Percentiles rank a stretch among this genome's conserved stretches.
Conservation (phyloP, 2,888 invertebrate species). For the Spialia ferax region DNA sequence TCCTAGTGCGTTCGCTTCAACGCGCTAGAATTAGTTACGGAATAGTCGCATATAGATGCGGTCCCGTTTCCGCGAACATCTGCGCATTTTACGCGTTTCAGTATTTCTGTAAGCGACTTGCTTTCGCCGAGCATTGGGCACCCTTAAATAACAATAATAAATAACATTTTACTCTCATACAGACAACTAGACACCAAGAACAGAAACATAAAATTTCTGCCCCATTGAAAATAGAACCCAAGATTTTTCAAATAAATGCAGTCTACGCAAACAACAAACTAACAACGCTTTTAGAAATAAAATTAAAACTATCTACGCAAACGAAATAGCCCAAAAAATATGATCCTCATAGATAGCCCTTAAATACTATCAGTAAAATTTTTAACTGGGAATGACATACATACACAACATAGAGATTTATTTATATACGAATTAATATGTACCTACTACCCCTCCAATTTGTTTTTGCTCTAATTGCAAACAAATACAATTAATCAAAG, state of each 20-base stretch:
- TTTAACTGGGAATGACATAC: no score
- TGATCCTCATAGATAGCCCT: not conserved
- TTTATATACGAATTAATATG: not conserved
- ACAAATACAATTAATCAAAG: slow-evolving; percentile 47
- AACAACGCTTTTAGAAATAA: no score
- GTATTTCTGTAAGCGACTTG: slow-evolving; percentile 13
- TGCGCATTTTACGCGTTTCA: slow-evolving; percentile 40
- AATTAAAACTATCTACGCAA: no score
- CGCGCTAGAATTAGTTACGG: slow-evolving; percentile 67
- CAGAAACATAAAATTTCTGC: no score
- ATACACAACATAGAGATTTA: slow-evolving; percentile 4
- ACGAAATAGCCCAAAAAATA: no score
- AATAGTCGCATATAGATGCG: slow-evolving; percentile 46
- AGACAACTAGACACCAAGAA: no score
- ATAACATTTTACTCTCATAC: no score
- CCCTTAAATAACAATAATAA: not conserved
- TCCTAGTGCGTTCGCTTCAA: slow-evolving; percentile 71
- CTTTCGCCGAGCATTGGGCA: not conserved
- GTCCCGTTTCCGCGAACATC: slow-evolving; percentile 47
- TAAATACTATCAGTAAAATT: not conserved
- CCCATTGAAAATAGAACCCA: no score
- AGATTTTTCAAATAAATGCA: no score
- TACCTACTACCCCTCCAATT: not conserved
- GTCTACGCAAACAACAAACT: no score
- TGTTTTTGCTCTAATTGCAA: slow-evolving; percentile 34